Conservation (phyloP, 2,113 vertebrate species). For the Brachypodius melanocephalos region DNA sequence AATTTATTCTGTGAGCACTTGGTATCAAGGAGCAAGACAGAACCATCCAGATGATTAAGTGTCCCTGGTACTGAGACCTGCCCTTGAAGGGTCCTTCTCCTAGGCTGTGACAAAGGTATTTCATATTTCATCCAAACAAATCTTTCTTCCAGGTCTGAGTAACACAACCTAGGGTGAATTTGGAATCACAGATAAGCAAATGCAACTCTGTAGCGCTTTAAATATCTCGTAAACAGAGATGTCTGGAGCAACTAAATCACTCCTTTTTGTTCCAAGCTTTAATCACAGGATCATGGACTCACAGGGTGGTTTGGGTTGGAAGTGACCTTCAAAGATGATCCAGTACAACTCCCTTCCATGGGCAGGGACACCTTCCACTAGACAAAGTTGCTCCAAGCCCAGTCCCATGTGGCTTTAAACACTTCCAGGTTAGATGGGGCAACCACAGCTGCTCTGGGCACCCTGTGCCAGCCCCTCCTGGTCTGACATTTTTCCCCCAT, state of each 20-base stretch:
- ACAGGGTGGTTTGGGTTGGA: background rate
- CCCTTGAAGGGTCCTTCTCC: accelerated
- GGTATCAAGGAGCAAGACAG: background rate
- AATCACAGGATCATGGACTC: background rate
- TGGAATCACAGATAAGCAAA: background rate
- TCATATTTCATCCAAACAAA: background rate
- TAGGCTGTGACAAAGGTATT: background rate
- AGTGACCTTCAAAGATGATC: background rate
- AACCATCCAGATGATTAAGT: background rate
- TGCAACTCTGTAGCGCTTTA: background rate
- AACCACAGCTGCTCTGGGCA: background rate
- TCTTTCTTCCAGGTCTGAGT: background rate
- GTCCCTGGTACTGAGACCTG: background rate
- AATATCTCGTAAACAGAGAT: accelerated
- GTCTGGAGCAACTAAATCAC: background rate
- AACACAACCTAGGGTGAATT: background rate
- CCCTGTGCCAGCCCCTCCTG: background rate
- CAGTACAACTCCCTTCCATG: accelerated
- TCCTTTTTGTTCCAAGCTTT: background rate
- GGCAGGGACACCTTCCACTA: background rate
- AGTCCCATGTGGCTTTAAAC: accelerated
- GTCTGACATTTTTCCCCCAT: background rate
- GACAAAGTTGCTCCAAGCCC: background rate
- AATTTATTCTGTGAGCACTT: background rate
- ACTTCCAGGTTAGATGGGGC: background rate